Conservation (phyloP, 2,113 vertebrate genomes). For the Cavia porcellus region DNA sequence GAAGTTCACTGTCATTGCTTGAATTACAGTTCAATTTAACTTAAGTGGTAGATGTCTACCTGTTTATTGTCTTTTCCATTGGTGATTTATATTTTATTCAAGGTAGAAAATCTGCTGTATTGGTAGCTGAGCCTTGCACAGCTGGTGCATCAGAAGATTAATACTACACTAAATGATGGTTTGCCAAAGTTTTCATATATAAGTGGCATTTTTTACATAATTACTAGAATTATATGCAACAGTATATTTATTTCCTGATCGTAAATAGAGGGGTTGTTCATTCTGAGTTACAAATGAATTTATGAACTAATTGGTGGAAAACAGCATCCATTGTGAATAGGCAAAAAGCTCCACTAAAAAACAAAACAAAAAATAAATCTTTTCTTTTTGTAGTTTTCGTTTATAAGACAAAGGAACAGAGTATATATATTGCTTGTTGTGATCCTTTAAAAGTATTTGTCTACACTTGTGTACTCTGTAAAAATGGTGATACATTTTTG, state of each 20-base stretch:
- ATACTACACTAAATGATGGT: constrained; percentile 84
- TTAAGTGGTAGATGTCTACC: constrained; percentile 63
- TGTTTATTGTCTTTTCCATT: constrained; percentile 59
- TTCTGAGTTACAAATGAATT: constrained; percentile 89
- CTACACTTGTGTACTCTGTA: constrained; percentile 30
- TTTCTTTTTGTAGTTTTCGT: constrained; percentile 79
- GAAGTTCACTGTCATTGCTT: neutral
- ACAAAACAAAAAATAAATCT: constrained; percentile 65
- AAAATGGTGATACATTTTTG: constrained; percentile 27
- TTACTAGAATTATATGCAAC: constrained; percentile 86
- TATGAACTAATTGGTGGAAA: constrained; percentile 88
- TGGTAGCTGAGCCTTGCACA: constrained; percentile 69
- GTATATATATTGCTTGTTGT: constrained; percentile 55
- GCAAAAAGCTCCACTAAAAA: constrained; percentile 71
- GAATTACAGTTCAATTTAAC: neutral
- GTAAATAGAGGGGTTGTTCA: constrained; percentile 88
- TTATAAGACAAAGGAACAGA: constrained; percentile 81
- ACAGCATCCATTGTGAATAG: constrained; percentile 86
- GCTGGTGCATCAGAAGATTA: constrained; percentile 85
- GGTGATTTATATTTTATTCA: constrained; percentile 70
- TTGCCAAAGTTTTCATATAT: constrained; percentile 83
- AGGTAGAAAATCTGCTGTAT: constrained; percentile 23
- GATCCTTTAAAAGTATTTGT: constrained; percentile 73
- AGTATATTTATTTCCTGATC: constrained; percentile 86
- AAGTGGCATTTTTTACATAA: constrained; percentile 87